Base-by-base conservation (phyloP, 2,888 invertebrate genomes). In the Dolomedes plantarius region DNA sequence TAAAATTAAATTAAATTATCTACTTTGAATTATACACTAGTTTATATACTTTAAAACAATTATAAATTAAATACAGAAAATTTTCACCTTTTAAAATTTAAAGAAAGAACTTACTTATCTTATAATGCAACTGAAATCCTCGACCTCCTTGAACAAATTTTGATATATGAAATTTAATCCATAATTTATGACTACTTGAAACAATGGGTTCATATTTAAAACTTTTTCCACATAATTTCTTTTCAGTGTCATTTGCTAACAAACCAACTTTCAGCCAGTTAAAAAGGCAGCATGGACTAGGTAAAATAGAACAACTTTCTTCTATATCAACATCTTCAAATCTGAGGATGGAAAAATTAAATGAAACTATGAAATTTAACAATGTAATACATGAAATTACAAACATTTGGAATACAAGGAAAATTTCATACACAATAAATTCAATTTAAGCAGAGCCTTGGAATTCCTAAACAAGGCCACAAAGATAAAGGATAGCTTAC, bases 321-420 rank as follows among this genome's bases (percentile, higher is more conserved):
- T 89, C 88, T 29, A 89, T 86, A 71, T 89, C 89, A 29, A 89
- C 23, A 39, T 88, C 80, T 46, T 88, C 81, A 32, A 89, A 88
- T 32, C 88, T 9, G 13, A 2, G 71, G 62, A n/a, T 27, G 36
- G 62, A 62, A 19, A 23, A 50, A 50, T 19, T n/a, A n/a, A n/a
- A n/a, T n/a, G n/a, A n/a, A n/a, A n/a, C n/a, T n/a, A n/a, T n/a
- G n/a, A n/a, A n/a, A n/a, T n/a, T n/a, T n/a, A n/a, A n/a, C n/a
- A n/a, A n/a, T n/a, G n/a, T n/a, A n/a, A n/a, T n/a, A n/a, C n/a
- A n/a, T n/a, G n/a, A n/a, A n/a, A n/a, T n/a, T n/a, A n/a, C n/a
- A n/a, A n/a, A n/a, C n/a, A n/a, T n/a, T n/a, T n/a, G n/a, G n/a
- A n/a, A n/a, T n/a, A n/a, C n/a, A n/a, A n/a, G n/a, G n/a, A n/a